These are phyloP conservation scores for Bathynomus jamesi DNA, from an alignment of 1,140 invertebrate species.

Conservation along the genomic window DNA sequence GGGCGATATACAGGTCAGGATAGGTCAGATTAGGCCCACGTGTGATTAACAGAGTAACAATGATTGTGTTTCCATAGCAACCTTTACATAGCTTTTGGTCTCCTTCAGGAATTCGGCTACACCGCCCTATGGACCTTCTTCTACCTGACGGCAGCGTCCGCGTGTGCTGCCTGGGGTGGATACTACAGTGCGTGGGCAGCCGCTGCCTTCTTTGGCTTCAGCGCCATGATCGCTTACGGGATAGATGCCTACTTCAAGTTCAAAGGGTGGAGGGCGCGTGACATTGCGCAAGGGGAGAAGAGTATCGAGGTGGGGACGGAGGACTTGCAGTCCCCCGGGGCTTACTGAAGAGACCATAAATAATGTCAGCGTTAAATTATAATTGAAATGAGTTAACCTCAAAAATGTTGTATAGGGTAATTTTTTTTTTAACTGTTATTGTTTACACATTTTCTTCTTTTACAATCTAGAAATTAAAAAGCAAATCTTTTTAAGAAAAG, in stretches of 20 bases:
- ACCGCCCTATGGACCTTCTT: constrained; percentile 61
- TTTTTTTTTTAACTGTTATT: no score
- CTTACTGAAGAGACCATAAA: constrained; percentile 22
- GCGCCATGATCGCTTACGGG: constrained; percentile 64
- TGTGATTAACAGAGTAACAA: no score
- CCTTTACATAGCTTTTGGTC: no score
- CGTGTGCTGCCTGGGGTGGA: constrained; percentile 50
- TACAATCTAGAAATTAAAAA: no score
- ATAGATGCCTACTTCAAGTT: constrained; percentile 69
- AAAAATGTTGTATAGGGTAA: no score
- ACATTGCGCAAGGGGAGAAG: constrained; percentile 63
- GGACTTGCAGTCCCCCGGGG: constrained; percentile 28
- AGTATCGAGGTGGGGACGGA: constrained; percentile 42
- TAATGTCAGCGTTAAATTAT: neutral
- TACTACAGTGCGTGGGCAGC: constrained; percentile 50
- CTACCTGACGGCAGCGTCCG: constrained; percentile 59
- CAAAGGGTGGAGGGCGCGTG: constrained; percentile 53
- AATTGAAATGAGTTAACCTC: no score
- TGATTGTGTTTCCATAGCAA: no score
- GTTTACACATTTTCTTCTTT: no score
- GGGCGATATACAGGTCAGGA: no score
- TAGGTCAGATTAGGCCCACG: no score
- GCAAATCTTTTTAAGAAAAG: no score
- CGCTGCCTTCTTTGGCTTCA: constrained; percentile 73
- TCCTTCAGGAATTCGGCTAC: constrained; percentile 58